Base-by-base conservation (phyloP, 1,140 invertebrate species). In the Papilio polytes region DNA sequence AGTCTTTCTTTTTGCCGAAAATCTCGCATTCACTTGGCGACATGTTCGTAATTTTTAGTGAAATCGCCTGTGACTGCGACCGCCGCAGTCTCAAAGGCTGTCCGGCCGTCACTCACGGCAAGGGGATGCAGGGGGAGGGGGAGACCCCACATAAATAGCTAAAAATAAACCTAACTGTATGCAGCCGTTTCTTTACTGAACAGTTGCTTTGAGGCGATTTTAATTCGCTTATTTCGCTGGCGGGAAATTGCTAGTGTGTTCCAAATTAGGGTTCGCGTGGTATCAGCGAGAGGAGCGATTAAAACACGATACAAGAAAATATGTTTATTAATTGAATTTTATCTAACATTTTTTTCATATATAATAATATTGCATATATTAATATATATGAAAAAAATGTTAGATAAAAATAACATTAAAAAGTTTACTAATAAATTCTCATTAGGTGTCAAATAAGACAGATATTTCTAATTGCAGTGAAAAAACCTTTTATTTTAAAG, bases 211-310 rank as follows among this genome's bases (percentile, higher is more conserved):
- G 92, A 93, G 90, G 88, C 88, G 87, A 89, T 91, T 92, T 92
- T 93, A 93, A 93, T 93, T 92, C 90, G 90, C 88, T 93, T 93
- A 93, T 91, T 91, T 91, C 87, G 88, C 86, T 89, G 82, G 85
- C 85, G 88, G 87, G 86, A 88, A 91, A 89, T 91, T 89, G 88
- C 88, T 89, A 90, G 88, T 90, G 86, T 92, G 89, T 90, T 91
- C 82, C 83, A 86, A 89, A 92, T 90, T 90, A 91, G 90, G 85
- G 85, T 46, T 63, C 74, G 4, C 13, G 4, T 44, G 51, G 72
- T 46, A 10, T 72, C 80, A 9, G 77, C 81, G n/a, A 48, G 48
- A 48, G 79, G 81, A 84, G 81, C 46, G 46, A 73, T 83, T 80
- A 74, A 8, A n/a, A 63, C 18, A 31, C 4, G 13, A 70, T 66